These are phyloP conservation scores for Diachrysia chrysitis DNA, from an alignment of 2,888 invertebrate species.

Conservation along the genomic window DNA sequence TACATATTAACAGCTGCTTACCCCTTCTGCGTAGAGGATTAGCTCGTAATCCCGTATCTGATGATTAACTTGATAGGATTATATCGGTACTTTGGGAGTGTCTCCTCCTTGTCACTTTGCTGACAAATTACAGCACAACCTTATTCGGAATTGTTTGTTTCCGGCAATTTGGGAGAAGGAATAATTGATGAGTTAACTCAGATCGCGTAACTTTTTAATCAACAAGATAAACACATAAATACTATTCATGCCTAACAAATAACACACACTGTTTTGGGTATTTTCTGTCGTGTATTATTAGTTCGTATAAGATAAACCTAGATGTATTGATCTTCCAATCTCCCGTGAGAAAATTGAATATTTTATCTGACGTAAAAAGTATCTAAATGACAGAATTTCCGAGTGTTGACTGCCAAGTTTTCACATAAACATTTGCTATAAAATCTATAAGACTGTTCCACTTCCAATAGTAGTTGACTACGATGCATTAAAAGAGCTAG, in stretches of 20 bases:
- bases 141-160: slow-evolving; percentile 40
- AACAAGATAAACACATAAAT: slow-evolving; percentile 29
- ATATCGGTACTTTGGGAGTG: slow-evolving; percentile 28
- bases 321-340: slow-evolving; percentile 26
- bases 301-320: background rate
- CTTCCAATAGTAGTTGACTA: slow-evolving; percentile 22
- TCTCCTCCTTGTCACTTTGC: slow-evolving; percentile 28
- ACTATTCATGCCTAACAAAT: slow-evolving; percentile 9
- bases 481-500: slow-evolving; percentile 37
- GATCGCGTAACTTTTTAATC: slow-evolving; percentile 46
- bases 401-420: slow-evolving; percentile 6
- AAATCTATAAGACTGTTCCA: slow-evolving; percentile 14
- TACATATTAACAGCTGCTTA: slow-evolving; percentile 19
- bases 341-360: slow-evolving; percentile 10
- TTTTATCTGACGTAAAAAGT: slow-evolving; percentile 13
- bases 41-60: slow-evolving; percentile 44
- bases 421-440: slow-evolving; percentile 21
- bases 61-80: slow-evolving; percentile 42
- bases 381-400: slow-evolving; percentile 4
- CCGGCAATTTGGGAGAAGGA: slow-evolving; percentile 21
- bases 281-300: background rate
- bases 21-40: slow-evolving; percentile 31
- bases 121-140: slow-evolving; percentile 43
- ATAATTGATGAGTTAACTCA: slow-evolving; percentile 27
- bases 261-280: slow-evolving; percentile 3